A percentile compares a stretch with the other conserved stretches of the same genome.
These are phyloP conservation scores for Syngnathus acus DNA, from an alignment of 2,797 vertebrate species.

Conservation along the genomic window DNA sequence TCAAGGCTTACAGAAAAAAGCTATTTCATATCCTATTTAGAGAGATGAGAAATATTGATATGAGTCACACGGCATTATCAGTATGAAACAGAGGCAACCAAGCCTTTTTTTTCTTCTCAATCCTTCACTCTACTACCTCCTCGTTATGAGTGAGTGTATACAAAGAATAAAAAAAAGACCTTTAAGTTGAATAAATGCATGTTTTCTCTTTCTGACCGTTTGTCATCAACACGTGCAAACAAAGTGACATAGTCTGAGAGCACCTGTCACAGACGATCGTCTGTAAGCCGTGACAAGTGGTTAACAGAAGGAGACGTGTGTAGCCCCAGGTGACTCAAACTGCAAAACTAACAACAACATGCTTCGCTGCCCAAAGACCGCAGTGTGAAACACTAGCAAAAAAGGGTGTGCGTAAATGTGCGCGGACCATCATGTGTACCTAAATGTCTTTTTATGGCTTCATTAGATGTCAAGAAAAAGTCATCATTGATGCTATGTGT, in stretches of 20 bases:
- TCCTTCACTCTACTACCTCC: background rate
- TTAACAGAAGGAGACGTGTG: constrained; percentile 60
- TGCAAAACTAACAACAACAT: constrained; percentile 59
- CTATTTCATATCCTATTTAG: constrained; percentile 59
- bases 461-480: background rate
- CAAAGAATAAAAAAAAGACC: background rate
- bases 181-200: constrained; percentile 1
- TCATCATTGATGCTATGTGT: background rate
- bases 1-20: constrained; percentile 31
- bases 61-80: constrained; percentile 35
- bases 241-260: constrained; percentile 17
- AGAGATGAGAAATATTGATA: constrained; percentile 56
- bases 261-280: constrained; percentile 49
- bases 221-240: constrained; percentile 9
- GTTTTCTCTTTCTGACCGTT: constrained; percentile 2
- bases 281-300: constrained; percentile 34
- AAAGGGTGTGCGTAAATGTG: constrained; percentile 19
- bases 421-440: background rate
- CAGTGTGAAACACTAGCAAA: constrained; percentile 41
- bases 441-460: background rate
- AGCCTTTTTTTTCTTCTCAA: constrained; percentile 1
- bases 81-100: constrained; percentile 19
- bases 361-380: constrained; percentile 48
- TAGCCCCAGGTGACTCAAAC: constrained; percentile 59
- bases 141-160: background rate